phyloP scores from a whole-genome alignment of 2,888 invertebrate species.

The Ephialtes manifestator region DNA sequence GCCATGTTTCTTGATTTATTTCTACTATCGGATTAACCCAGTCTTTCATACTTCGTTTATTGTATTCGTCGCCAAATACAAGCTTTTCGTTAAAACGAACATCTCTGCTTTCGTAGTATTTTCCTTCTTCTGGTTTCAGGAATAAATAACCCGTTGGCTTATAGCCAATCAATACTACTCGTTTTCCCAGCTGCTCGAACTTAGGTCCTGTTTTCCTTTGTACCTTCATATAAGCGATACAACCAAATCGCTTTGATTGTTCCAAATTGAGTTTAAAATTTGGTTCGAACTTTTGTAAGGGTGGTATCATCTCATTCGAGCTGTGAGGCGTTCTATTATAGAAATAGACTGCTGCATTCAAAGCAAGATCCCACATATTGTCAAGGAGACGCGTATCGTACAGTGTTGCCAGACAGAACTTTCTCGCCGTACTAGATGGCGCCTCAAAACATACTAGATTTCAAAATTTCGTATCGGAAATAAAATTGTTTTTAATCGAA shows the following conservation, averaged over 20 bases:
- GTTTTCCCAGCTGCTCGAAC: constrained; percentile 47
- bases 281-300: constrained; percentile 44
- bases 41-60: constrained; percentile 46
- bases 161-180: constrained; percentile 60
- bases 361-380: constrained; percentile 72
- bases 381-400: constrained; percentile 35
- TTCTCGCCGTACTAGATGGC: too few relatives aligned
- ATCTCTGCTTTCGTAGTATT: constrained; percentile 68
- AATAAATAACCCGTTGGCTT: constrained; percentile 64
- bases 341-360: constrained; percentile 53
- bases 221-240: constrained; percentile 43
- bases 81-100: constrained; percentile 70
- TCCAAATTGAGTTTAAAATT: constrained; percentile 11
- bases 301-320: constrained; percentile 53
- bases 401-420: too few relatives aligned
- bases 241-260: constrained; percentile 50
- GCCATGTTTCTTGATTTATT: constrained; percentile 55
- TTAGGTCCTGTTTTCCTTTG: constrained; percentile 55
- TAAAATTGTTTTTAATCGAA: too few relatives aligned
- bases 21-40: background rate
- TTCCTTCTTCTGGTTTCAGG: constrained; percentile 61
- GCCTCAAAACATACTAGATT: too few relatives aligned
- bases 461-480: too few relatives aligned
- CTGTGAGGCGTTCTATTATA: constrained; percentile 66
- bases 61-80: constrained; percentile 68